phyloP scores from a whole-genome alignment of 2,797 vertebrate genomes.

The Cossypha polioptera region DNA sequence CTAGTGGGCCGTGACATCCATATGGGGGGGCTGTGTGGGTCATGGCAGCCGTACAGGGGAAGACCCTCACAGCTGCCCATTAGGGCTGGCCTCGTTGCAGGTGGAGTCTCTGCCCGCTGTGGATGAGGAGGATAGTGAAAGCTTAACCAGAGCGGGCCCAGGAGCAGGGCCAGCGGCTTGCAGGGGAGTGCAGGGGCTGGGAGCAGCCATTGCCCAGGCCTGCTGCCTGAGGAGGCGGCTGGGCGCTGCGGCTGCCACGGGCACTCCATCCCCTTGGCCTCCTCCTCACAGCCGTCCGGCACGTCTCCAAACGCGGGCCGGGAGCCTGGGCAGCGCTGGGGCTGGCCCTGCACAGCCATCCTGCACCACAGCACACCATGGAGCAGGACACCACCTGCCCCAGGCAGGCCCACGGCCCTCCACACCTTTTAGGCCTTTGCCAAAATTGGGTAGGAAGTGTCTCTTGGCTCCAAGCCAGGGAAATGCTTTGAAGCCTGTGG shows the following conservation, averaged over 20 bases:
- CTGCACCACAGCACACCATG: fast-evolving
- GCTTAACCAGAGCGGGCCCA: background rate
- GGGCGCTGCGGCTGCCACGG: fast-evolving
- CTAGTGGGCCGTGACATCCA: background rate
- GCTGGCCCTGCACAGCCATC: background rate
- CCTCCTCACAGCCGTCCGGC: fast-evolving
- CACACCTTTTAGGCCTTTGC: background rate
- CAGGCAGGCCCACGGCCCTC: fast-evolving
- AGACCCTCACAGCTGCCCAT: too few species aligned
- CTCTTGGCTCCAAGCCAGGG: background rate
- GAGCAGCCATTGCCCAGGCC: background rate
- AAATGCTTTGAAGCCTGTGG: background rate
- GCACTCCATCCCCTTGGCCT: fast-evolving
- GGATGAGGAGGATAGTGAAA: background rate
- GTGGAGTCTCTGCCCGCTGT: fast-evolving
- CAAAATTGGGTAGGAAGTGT: background rate
- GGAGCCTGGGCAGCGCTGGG: fast-evolving
- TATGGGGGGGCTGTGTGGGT: background rate
- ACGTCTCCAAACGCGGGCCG: fast-evolving
- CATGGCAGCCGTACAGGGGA: fast-evolving
- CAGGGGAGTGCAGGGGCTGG: background rate
- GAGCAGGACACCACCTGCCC: background rate
- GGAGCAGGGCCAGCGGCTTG: background rate
- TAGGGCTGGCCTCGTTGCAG: fast-evolving
- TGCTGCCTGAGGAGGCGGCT: background rate